Evolutionary conservation across 2,113 vertebrate genomes (phyloP), one percentile per base, ranked within the genome.

Genomic region (Dryoscopus gambensis): DNA sequence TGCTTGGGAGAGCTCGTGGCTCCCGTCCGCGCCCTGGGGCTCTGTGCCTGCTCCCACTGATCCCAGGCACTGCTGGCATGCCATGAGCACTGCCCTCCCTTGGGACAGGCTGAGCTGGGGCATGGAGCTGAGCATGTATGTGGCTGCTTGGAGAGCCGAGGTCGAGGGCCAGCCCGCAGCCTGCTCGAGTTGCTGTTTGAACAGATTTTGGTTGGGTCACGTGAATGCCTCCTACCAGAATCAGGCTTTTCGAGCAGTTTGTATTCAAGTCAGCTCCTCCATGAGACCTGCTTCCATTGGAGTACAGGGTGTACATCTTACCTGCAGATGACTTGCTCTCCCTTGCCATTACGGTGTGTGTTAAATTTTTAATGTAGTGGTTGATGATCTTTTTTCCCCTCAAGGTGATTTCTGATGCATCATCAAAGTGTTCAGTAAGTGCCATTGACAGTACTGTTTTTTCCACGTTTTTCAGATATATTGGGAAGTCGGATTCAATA

Each of bases 401-500:
- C 27, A n/a, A 46, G 83, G 63, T 87, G 76, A 37, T 77, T 89
- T 91, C 46, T 84, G 89, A 42, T 69, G 33, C 53, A 19, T 87
- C 7, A 18, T 70, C 47, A 1, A 10, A 73, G 37, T 35, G 10
- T 73, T 46, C 69, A 84, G 78, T 35, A 53, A 89, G 35, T 59
- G 42, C 55, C 25, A 76, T 15, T 97, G 93, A 93, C 94, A 23
- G 49, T 39, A 2, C 22, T 80, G 37, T 60, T 92, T 80, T 76
- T 85, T 62, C 70, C 74, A 15, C 73, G 0, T 96, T 89, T 97
- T 97, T 71, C 98, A 99, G 99, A 90, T 99, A 99, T 76, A 99
- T 99, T 62, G 99, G 99, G 70, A 99, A 99, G 92, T 99, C 99
- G 0, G 99, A 99, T 95, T 99, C 99, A 33, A 99, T 99, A 98